phyloP scores from a whole-genome alignment of 2,888 invertebrate species.

The Dascillus cervinus region DNA sequence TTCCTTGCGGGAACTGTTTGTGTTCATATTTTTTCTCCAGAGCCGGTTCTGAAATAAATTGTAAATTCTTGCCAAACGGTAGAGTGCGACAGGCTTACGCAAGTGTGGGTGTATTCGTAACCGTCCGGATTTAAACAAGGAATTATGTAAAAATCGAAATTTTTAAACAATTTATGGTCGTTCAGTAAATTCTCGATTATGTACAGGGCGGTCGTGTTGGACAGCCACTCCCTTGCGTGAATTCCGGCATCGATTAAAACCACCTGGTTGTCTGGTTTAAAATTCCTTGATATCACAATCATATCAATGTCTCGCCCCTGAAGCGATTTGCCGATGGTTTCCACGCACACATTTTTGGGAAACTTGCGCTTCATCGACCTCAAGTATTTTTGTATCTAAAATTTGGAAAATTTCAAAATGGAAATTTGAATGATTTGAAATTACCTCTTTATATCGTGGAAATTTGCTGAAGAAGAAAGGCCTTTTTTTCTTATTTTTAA shows the following conservation, averaged over 20 bases:
- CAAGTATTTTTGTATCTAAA: conserved; percentile 18
- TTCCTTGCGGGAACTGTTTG: conserved; percentile 8
- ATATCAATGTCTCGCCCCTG: conserved; percentile 21
- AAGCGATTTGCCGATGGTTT: conserved; percentile 17
- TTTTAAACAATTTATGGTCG: conserved; percentile 11
- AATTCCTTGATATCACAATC: conserved; percentile 11
- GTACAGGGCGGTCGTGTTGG: conserved; percentile 20
- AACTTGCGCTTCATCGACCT: conserved; percentile 8
- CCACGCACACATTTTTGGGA: conserved; percentile 15
- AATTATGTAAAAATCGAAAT: conserved; percentile 23
- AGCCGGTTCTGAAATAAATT: conserved; percentile 8
- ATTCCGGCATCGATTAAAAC: conserved; percentile 22
- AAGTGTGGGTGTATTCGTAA: conserved; percentile 22
- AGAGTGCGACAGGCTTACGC: conserved; percentile 16
- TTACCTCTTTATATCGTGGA: conserved; percentile 14
- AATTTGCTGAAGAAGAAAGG: conserved; percentile 15
- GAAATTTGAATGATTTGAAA: no score
- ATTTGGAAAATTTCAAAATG: no score
- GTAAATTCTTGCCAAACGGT: background rate
- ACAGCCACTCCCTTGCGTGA: conserved; percentile 25
- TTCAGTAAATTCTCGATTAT: conserved; percentile 18
- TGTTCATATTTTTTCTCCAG: conserved; percentile 20
- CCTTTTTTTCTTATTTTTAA: background rate
- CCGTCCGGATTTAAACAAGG: conserved; percentile 26
- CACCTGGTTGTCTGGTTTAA: conserved; percentile 8